Percentiles rank a stretch among this genome's conserved stretches.
phyloP scores from a whole-genome alignment of 2,888 invertebrate genomes.

The Mayetiola destructor region DNA sequence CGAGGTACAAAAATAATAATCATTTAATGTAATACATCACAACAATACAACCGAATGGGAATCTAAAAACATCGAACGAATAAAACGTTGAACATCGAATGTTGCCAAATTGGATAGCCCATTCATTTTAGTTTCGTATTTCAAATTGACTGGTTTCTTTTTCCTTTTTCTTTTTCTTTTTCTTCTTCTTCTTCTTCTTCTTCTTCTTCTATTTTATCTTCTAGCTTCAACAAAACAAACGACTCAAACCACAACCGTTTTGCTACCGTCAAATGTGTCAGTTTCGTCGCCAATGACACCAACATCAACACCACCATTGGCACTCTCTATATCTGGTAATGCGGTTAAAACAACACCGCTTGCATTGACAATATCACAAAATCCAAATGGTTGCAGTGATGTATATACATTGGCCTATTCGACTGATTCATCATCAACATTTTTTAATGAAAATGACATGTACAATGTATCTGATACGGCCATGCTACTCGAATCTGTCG shows the following conservation, averaged over 20 bases:
- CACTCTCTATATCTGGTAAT: constrained; percentile 26
- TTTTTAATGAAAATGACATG: constrained; percentile 53
- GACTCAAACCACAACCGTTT: constrained; percentile 25
- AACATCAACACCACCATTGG: constrained; percentile 36
- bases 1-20: constrained; percentile 54
- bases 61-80: constrained; percentile 18
- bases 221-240: not conserved
- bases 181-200: no score
- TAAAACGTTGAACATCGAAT: no score
- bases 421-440: constrained; percentile 47
- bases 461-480: constrained; percentile 55
- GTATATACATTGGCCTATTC: constrained; percentile 44
- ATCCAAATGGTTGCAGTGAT: constrained; percentile 36
- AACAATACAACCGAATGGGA: constrained; percentile 29
- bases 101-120: no score
- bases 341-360: constrained; percentile 25
- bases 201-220: no score
- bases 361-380: constrained; percentile 32
- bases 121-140: no score
- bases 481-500: constrained; percentile 51
- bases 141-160: no score
- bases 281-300: constrained; percentile 34
- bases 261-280: constrained; percentile 25
- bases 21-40: constrained; percentile 57
- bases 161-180: no score